Conservation (phyloP, 2,113 vertebrate species). For the Ranitomeya variabilis region DNA sequence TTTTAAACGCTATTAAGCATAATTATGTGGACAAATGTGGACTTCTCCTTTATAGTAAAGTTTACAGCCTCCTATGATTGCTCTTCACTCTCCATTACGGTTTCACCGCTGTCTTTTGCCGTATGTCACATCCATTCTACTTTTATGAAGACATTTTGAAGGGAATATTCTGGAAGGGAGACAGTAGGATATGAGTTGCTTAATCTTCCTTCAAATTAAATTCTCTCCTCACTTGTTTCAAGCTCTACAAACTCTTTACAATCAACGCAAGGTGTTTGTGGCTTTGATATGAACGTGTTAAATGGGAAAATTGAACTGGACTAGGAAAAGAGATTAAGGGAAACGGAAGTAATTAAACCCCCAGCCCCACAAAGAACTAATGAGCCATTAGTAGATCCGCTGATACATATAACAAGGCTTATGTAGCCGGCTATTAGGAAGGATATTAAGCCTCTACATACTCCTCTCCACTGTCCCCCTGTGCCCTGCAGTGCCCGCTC, state of each 20-base stretch:
- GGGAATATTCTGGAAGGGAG: background rate
- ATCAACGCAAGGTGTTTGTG: background rate
- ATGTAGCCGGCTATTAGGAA: slow-evolving; percentile 32
- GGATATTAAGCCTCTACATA: slow-evolving; percentile 33
- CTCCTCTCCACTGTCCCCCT: slow-evolving; percentile 25
- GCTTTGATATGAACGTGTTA: slow-evolving; percentile 6
- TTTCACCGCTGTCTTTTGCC: background rate
- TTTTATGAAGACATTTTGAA: slow-evolving; percentile 8
- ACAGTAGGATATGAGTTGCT: background rate
- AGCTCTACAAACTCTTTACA: slow-evolving; percentile 9
- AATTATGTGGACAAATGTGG: background rate
- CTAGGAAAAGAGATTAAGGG: slow-evolving; percentile 3
- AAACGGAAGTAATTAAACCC: slow-evolving; percentile 36
- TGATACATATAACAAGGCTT: slow-evolving; percentile 38
- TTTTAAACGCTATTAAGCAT: background rate
- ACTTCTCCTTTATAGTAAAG: background rate
- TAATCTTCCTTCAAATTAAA: slow-evolving; percentile 28
- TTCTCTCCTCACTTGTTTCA: background rate
- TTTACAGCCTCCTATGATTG: background rate
- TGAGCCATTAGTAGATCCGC: slow-evolving; percentile 21
- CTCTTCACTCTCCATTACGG: background rate
- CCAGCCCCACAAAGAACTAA: background rate
- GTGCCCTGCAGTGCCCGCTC: slow-evolving; percentile 33
- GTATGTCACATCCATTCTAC: background rate
- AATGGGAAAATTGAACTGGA: background rate